Conservation (phyloP, 53 echinoderm and acorn worm species). For the Zoroaster sp. region DNA sequence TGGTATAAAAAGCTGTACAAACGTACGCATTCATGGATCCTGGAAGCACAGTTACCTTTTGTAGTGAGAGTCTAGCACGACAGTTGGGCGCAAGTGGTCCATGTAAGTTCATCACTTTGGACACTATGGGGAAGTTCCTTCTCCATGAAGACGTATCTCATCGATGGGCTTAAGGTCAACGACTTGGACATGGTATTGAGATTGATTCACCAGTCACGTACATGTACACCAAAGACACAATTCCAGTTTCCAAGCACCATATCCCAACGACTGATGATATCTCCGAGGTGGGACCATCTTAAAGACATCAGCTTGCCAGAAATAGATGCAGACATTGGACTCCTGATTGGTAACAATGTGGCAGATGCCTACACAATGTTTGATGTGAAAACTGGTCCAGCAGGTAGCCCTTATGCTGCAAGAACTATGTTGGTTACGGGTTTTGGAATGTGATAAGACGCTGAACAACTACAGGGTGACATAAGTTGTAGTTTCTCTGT, state of each 20-base stretch:
- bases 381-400: constrained; percentile 43
- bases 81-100: constrained; percentile 44
- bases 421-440: constrained; percentile 41
- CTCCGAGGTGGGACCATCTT: constrained; percentile 42
- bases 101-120: constrained; percentile 26
- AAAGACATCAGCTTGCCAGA: not conserved
- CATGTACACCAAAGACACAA: constrained; percentile 29
- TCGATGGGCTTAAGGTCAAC: constrained; percentile 23
- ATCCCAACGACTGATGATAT: constrained; percentile 56
- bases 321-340: constrained; percentile 62
- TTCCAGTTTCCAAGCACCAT: constrained; percentile 52
- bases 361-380: constrained; percentile 54
- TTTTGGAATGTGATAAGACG: constrained; percentile 36
- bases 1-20: constrained; percentile 10
- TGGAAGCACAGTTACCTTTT: constrained; percentile 48
- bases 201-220: constrained; percentile 32
- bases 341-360: constrained; percentile 56
- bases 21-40: constrained; percentile 65
- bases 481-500: constrained; percentile 1
- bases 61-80: constrained; percentile 42
- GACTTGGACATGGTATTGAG: constrained; percentile 29
- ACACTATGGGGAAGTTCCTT: constrained; percentile 39
- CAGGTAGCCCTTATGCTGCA: constrained; percentile 43
- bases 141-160: constrained; percentile 18
- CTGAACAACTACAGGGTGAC: not conserved